Evolutionary conservation across 2,888 invertebrate genomes (phyloP).

Genomic region (Ypsolopha sequella): DNA sequence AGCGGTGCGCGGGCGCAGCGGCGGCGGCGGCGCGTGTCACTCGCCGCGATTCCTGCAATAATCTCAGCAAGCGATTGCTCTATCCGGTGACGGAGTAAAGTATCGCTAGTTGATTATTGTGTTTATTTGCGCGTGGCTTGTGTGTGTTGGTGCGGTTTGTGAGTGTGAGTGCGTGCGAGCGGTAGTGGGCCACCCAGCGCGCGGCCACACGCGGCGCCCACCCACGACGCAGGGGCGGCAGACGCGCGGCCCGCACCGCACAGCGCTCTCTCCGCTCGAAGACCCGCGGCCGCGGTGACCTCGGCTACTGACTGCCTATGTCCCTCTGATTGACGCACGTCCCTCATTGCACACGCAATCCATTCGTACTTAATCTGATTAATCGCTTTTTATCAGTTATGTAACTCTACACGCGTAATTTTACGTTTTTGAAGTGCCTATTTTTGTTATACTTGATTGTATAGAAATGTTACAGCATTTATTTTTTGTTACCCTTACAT

Average conservation of each 20-base stretch:
- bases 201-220: slow-evolving; percentile 67
- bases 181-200: slow-evolving; percentile 63
- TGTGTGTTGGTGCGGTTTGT: slow-evolving; percentile 50
- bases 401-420: too few species aligned
- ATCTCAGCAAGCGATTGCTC: slow-evolving; percentile 58
- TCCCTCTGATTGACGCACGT: slow-evolving; percentile 5
- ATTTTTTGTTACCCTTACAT: too few species aligned
- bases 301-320: neutral
- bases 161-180: slow-evolving; percentile 47
- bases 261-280: slow-evolving; percentile 8
- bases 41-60: slow-evolving; percentile 46
- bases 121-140: slow-evolving; percentile 57
- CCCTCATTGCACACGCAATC: neutral
- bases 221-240: slow-evolving; percentile 62
- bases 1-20: slow-evolving; percentile 11
- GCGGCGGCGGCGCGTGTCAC: slow-evolving; percentile 40
- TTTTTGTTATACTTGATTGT: too few species aligned
- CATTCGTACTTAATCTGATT: too few species aligned
- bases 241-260: slow-evolving; percentile 44
- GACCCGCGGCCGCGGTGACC: slow-evolving; percentile 11
- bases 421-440: too few species aligned
- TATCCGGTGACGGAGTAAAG: slow-evolving; percentile 67
- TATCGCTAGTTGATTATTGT: slow-evolving; percentile 69
- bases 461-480: too few species aligned
- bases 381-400: too few species aligned